phyloP scores from a whole-genome alignment of 2,888 invertebrate species.

The Stictocephala bisonia region DNA sequence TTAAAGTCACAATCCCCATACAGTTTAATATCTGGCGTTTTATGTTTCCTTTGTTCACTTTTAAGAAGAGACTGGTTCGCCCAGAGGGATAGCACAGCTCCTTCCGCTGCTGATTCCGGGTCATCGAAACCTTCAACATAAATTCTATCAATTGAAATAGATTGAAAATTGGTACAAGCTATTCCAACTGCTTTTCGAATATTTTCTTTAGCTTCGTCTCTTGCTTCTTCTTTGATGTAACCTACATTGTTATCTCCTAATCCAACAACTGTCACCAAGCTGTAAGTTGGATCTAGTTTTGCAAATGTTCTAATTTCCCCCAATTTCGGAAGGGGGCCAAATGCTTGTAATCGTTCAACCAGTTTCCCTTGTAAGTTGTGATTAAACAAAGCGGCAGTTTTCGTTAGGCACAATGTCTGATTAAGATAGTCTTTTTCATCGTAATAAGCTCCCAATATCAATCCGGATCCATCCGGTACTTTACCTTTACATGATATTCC shows the following conservation, averaged over 20 bases:
- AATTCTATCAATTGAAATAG: slow-evolving; percentile 61
- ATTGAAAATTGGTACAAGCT: slow-evolving; percentile 70
- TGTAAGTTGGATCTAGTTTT: slow-evolving; percentile 73
- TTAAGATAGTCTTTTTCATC: slow-evolving; percentile 33
- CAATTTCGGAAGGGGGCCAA: slow-evolving; percentile 67
- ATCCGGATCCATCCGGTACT: slow-evolving; percentile 30
- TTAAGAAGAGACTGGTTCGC: slow-evolving; percentile 76
- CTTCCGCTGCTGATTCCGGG: slow-evolving; percentile 84
- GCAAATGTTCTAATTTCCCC: slow-evolving; percentile 73
- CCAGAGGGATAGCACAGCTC: slow-evolving; percentile 76
- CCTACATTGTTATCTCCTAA: slow-evolving; percentile 76
- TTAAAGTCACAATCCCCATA: slow-evolving; percentile 75
- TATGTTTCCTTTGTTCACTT: slow-evolving; percentile 35
- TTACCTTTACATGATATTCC: slow-evolving; percentile 36
- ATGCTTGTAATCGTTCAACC: slow-evolving; percentile 47
- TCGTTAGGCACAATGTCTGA: slow-evolving; percentile 37
- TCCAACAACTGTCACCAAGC: slow-evolving; percentile 79
- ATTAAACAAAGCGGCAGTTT: slow-evolving; percentile 41
- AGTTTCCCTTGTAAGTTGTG: slow-evolving; percentile 45
- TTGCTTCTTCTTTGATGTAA: slow-evolving; percentile 75
- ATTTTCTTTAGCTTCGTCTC: slow-evolving; percentile 81
- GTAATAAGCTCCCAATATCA: slow-evolving; percentile 37
- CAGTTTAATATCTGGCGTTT: slow-evolving; percentile 67
- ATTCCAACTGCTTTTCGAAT: slow-evolving; percentile 76
- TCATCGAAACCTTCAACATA: slow-evolving; percentile 81